Evolutionary conservation across 64 coral and sea anemone species (phyloP).

Genomic region (Trachythela sp.): DNA sequence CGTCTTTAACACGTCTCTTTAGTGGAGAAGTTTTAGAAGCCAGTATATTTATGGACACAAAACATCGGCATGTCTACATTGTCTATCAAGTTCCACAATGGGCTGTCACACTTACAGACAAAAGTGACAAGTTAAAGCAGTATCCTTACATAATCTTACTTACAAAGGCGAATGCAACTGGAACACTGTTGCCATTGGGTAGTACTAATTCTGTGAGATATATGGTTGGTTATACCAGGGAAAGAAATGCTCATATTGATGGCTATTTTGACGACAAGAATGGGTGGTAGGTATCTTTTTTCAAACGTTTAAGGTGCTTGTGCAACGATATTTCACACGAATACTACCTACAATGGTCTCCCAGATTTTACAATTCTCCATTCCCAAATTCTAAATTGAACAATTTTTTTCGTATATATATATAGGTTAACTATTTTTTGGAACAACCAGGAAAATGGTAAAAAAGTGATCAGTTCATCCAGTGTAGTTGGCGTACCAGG

Average conservation of each 20-base stretch:
- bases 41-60: not conserved
- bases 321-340: too few species aligned
- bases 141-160: not conserved
- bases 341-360: too few species aligned
- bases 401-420: not conserved
- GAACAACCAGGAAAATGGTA: conserved; percentile 9
- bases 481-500: not conserved
- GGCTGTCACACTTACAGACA: not conserved
- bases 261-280: not conserved
- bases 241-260: not conserved
- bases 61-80: not conserved
- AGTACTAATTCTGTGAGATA: not conserved
- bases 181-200: not conserved
- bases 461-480: not conserved
- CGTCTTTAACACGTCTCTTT: not conserved
- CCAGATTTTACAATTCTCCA: too few species aligned
- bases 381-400: too few species aligned
- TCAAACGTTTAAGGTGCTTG: too few species aligned
- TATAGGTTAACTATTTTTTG: not conserved
- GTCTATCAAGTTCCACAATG: not conserved
- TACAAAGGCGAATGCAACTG: not conserved
- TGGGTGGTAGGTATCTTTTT: not conserved
- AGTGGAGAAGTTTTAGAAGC: not conserved
- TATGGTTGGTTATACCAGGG: not conserved
- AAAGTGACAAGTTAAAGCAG: not conserved